These are phyloP conservation scores for Bombyx huttoni DNA, from an alignment of 2,888 invertebrate genomes.

Conservation along the genomic window DNA sequence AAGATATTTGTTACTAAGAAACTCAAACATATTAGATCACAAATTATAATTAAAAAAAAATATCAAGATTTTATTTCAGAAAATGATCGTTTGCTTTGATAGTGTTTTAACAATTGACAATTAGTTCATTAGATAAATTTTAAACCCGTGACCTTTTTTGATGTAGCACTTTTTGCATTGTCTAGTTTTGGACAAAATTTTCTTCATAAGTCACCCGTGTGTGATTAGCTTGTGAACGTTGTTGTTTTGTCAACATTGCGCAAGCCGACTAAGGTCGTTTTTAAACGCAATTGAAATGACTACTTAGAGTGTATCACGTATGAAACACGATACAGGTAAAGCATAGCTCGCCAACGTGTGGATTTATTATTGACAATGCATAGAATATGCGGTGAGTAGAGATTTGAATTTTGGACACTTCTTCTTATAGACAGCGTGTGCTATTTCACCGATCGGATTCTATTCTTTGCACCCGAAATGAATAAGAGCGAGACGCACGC, in stretches of 20 bases:
- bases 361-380: not conserved
- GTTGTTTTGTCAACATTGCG: not conserved
- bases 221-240: not conserved
- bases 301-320: not conserved
- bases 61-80: too few species aligned
- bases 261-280: not conserved
- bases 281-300: not conserved
- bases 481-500: not conserved
- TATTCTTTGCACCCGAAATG: not conserved
- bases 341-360: not conserved
- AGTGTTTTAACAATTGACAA: too few species aligned
- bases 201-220: not conserved
- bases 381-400: not conserved
- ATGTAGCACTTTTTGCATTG: not conserved
- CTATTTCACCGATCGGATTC: not conserved
- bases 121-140: too few species aligned
- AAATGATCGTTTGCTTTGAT: too few species aligned
- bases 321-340: not conserved
- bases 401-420: too few species aligned
- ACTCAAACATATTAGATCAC: too few species aligned
- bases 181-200: not conserved
- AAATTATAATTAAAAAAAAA: too few species aligned
- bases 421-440: too few species aligned
- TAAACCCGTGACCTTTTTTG: not conserved
- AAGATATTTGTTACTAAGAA: too few species aligned